Percentiles rank a stretch among this genome's conserved stretches.
phyloP scores from a whole-genome alignment of 1,140 invertebrate genomes.

The Phocides pigmalion region DNA sequence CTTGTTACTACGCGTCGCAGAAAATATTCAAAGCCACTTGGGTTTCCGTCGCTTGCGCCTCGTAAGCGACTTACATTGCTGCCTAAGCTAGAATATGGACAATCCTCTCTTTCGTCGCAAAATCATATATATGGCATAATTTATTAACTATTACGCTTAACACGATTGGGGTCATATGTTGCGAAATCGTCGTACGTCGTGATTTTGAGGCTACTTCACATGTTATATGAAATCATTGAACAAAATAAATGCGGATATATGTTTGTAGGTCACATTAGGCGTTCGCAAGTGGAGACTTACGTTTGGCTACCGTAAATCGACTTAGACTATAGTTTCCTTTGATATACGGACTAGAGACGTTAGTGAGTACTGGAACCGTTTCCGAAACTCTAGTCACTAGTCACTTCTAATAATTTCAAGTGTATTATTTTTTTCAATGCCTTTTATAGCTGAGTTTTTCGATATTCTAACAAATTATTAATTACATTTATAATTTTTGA shows the following conservation, averaged over 20 bases:
- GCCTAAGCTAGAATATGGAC: slow-evolving; percentile 16
- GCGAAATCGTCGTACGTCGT: slow-evolving; percentile 42
- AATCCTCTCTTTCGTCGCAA: slow-evolving; percentile 46
- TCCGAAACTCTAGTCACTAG: too few species aligned
- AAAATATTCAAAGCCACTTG: neutral
- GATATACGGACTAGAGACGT: neutral
- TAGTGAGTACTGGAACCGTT: neutral
- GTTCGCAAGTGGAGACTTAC: slow-evolving; percentile 8
- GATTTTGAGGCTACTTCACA: slow-evolving; percentile 22
- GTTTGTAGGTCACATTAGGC: slow-evolving; percentile 15
- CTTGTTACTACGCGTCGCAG: neutral
- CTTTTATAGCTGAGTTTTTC: too few species aligned
- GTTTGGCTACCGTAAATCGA: neutral
- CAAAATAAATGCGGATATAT: slow-evolving; percentile 22
- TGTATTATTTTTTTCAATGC: too few species aligned
- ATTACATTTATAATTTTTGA: too few species aligned
- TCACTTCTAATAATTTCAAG: too few species aligned
- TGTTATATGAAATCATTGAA: slow-evolving; percentile 28
- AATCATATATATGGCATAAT: slow-evolving; percentile 49
- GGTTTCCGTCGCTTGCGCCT: neutral
- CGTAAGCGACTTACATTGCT: slow-evolving; percentile 4
- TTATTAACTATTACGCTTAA: slow-evolving; percentile 47
- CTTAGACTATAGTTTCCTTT: neutral
- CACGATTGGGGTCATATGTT: slow-evolving; percentile 53
- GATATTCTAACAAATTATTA: too few species aligned